A percentile compares a stretch with the other conserved stretches of the same genome.
Conservation (phyloP, 1,140 invertebrate genomes). For the Melitaea cinxia region DNA sequence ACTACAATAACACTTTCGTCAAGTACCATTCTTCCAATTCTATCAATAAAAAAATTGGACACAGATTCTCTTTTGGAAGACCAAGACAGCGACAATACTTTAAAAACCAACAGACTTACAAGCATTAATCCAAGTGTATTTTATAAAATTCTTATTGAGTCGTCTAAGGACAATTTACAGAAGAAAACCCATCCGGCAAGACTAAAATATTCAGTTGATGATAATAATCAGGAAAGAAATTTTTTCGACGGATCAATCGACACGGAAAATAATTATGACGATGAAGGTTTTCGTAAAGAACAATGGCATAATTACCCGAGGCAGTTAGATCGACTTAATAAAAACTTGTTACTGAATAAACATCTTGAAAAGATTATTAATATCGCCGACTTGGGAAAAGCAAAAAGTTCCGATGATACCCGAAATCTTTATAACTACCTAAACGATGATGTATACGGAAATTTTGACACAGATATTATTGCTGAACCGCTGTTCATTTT, state of each 20-base stretch:
- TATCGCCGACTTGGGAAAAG: constrained; percentile 23
- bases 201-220: constrained; percentile 35
- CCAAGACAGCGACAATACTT: constrained; percentile 64
- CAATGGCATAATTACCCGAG: constrained; percentile 75
- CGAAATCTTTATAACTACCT: constrained; percentile 21
- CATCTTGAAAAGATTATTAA: constrained; percentile 32
- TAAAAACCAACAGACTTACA: constrained; percentile 56
- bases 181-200: constrained; percentile 42
- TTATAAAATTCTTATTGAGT: constrained; percentile 53
- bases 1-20: constrained; percentile 63
- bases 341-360: constrained; percentile 40
- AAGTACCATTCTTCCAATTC: constrained; percentile 69
- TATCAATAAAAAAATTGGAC: constrained; percentile 54
- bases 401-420: constrained; percentile 36
- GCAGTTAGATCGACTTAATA: constrained; percentile 69
- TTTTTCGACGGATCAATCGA: constrained; percentile 40
- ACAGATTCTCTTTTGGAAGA: constrained; percentile 48
- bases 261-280: constrained; percentile 55
- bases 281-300: constrained; percentile 64
- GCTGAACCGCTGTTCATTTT: constrained; percentile 63
- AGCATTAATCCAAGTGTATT: constrained; percentile 56
- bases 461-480: constrained; percentile 33
- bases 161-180: constrained; percentile 31
- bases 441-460: constrained; percentile 25
- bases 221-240: constrained; percentile 45